These are phyloP conservation scores for Saccopteryx bilineata DNA, from an alignment of 2,113 vertebrate species.

Conservation along the genomic window DNA sequence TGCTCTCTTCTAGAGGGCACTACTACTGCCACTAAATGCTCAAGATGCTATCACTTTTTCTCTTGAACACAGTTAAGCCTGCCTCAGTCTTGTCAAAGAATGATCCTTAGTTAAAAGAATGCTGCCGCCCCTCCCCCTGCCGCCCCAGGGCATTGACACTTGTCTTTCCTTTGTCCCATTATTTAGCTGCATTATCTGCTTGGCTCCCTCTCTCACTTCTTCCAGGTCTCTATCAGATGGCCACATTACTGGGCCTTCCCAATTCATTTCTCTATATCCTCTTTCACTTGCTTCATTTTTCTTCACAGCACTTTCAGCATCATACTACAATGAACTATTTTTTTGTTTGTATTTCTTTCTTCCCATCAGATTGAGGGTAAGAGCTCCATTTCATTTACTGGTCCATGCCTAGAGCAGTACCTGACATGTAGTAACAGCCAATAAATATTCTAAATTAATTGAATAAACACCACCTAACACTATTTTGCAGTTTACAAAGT, in stretches of 20 bases:
- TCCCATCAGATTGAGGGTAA: background rate
- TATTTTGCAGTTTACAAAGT: background rate
- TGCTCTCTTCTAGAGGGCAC: background rate
- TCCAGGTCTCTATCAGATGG: background rate
- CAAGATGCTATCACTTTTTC: background rate
- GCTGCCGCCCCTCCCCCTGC: background rate
- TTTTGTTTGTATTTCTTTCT: background rate
- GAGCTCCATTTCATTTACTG: background rate
- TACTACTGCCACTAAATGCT: background rate
- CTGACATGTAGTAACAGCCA: background rate
- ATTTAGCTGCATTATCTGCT: background rate
- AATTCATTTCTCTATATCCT: background rate
- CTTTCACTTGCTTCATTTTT: background rate
- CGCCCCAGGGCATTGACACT: background rate
- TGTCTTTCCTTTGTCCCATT: background rate
- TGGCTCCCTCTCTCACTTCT: background rate
- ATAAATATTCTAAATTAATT: background rate
- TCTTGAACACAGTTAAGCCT: background rate
- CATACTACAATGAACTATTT: background rate
- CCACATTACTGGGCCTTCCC: background rate
- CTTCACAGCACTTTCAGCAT: background rate
- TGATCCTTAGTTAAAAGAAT: background rate
- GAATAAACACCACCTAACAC: background rate
- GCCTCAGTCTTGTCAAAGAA: background rate
- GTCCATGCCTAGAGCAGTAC: background rate